Evolutionary conservation across 2,888 invertebrate species (phyloP).

Genomic region (Papilio demoleus): DNA sequence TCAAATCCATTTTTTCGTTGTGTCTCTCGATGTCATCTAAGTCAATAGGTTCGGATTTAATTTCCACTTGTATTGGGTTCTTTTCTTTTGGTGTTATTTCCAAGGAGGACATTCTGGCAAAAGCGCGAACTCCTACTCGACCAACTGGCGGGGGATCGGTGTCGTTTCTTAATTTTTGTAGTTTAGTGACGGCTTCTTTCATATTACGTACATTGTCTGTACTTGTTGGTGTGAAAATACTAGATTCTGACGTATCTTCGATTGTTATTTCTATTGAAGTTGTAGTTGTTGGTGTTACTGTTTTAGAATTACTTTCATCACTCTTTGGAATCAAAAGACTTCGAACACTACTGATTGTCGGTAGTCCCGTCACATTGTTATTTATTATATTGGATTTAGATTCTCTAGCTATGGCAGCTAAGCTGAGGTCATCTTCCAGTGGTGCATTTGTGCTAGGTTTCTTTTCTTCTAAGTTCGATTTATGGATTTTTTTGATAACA

Average conservation of each 20-base stretch:
- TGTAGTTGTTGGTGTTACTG: conserved; percentile 6
- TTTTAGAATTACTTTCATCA: conserved; percentile 42
- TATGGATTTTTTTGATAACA: conserved; percentile 35
- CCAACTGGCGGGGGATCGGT: conserved; percentile 61
- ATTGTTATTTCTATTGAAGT: conserved; percentile 56
- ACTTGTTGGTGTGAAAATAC: conserved; percentile 64
- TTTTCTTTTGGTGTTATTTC: conserved; percentile 43
- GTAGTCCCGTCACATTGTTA: conserved; percentile 53
- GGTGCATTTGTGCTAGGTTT: conserved; percentile 55
- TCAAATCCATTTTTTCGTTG: conserved; percentile 69
- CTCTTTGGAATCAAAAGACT: conserved; percentile 60
- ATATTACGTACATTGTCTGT: conserved; percentile 60
- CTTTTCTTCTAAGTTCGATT: conserved; percentile 42
- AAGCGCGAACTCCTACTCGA: conserved; percentile 72
- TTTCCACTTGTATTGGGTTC: conserved; percentile 61
- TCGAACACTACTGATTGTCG: conserved; percentile 68
- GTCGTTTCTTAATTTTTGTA: conserved; percentile 59
- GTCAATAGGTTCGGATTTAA: conserved; percentile 75
- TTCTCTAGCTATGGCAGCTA: conserved; percentile 61
- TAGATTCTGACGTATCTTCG: conserved; percentile 56
- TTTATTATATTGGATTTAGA: conserved; percentile 45
- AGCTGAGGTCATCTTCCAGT: conserved; percentile 65
- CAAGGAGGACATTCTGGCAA: conserved; percentile 72
- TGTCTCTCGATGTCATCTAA: conserved; percentile 69
- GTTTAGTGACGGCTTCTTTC: conserved; percentile 62